phyloP scores from a whole-genome alignment of 2,888 invertebrate genomes.

The Chrysopilus asiliformis region DNA sequence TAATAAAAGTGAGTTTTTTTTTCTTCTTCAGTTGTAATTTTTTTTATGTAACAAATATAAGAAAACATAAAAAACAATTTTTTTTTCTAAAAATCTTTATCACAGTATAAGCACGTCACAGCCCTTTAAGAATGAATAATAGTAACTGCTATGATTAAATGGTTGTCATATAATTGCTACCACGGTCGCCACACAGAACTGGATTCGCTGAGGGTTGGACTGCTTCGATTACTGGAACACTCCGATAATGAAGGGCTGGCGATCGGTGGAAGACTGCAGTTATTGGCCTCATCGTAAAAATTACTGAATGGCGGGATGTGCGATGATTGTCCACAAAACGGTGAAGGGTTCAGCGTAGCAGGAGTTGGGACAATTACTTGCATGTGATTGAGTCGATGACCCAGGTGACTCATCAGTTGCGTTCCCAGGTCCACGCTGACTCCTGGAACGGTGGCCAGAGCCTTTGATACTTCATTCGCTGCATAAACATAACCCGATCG shows the following conservation, averaged over 20 bases:
- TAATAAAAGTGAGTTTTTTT: too few species aligned
- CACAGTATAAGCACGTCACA: too few species aligned
- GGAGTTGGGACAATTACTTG: constrained; percentile 32
- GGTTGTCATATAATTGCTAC: too few species aligned
- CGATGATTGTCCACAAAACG: constrained; percentile 7
- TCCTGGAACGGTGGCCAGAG: constrained; percentile 71
- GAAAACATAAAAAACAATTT: too few species aligned
- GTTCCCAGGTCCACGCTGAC: constrained; percentile 80
- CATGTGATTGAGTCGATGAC: constrained; percentile 58
- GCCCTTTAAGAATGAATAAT: too few species aligned
- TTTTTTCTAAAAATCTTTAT: too few species aligned
- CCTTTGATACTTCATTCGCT: constrained; percentile 78
- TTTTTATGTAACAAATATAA: too few species aligned
- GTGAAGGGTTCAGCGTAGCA: constrained; percentile 6
- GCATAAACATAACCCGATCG: constrained; percentile 81
- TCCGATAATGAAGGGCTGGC: constrained; percentile 34
- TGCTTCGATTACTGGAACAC: constrained; percentile 32
- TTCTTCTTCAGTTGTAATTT: too few species aligned
- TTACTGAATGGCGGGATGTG: constrained; percentile 1
- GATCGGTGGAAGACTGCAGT: constrained; percentile 19
- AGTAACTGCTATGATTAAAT: neutral
- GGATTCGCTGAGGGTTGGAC: constrained; percentile 32
- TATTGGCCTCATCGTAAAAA: constrained; percentile 11
- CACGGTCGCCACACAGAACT: constrained; percentile 33
- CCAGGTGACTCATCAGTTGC: constrained; percentile 80